phyloP scores from a whole-genome alignment of 2,888 invertebrate genomes.

The Tinea trinotella region DNA sequence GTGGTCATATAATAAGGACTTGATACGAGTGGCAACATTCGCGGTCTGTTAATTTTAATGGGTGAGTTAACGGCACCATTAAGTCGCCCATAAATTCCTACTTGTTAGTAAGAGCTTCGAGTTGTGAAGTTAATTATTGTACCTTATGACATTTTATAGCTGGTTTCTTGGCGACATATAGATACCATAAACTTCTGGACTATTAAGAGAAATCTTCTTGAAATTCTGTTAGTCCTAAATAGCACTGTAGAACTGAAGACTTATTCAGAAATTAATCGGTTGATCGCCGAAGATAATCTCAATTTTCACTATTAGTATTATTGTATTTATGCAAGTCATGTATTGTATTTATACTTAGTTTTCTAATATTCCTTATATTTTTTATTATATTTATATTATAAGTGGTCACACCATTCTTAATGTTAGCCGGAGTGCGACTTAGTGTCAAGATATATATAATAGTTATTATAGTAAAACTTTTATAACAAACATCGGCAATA shows the following conservation, averaged over 20 bases:
- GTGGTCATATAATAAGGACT: constrained; percentile 57
- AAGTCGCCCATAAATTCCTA: constrained; percentile 58
- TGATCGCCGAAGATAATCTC: neutral
- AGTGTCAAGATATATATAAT: too few species aligned
- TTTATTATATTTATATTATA: neutral
- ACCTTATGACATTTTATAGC: neutral
- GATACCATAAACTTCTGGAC: neutral
- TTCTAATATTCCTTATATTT: neutral
- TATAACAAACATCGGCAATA: too few species aligned
- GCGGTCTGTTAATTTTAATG: constrained; percentile 52
- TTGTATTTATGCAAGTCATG: neutral
- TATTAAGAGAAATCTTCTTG: too few species aligned
- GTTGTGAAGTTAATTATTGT: constrained; percentile 2
- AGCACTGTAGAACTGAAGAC: neutral
- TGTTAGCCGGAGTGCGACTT: too few species aligned
- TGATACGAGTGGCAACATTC: constrained; percentile 43
- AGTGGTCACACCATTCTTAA: too few species aligned
- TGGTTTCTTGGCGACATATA: neutral
- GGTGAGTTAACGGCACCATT: constrained; percentile 49
- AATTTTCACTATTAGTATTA: neutral
- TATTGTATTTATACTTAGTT: neutral
- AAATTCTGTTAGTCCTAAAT: neutral
- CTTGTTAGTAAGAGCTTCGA: constrained; percentile 33
- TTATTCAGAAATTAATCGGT: neutral
- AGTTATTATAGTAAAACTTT: too few species aligned